A percentile compares a stretch with the other conserved stretches of the same genome.
These are phyloP conservation scores for Pangasius larnaudii DNA, from an alignment of 2,797 vertebrate genomes.

Conservation along the genomic window DNA sequence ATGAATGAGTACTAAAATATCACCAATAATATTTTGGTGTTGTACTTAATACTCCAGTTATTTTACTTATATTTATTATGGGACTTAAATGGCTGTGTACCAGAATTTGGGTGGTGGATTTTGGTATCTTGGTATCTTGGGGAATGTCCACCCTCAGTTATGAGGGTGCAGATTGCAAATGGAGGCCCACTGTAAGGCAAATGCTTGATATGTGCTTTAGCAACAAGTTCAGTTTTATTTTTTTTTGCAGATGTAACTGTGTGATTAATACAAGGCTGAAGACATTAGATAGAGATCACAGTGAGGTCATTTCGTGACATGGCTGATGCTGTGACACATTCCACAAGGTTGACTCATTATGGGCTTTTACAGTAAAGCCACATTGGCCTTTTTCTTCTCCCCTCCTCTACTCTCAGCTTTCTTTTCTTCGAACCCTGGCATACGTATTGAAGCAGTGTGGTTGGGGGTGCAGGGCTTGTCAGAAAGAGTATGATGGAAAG, in stretches of 20 bases:
- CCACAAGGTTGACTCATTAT: neutral
- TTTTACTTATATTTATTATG: neutral
- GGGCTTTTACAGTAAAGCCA: neutral
- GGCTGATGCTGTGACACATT: conserved; percentile 27
- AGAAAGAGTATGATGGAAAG: neutral
- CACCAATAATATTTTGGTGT: neutral
- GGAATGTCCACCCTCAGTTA: neutral
- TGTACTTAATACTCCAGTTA: neutral
- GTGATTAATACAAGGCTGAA: conserved; percentile 22
- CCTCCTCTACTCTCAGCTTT: neutral
- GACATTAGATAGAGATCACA: conserved; percentile 34
- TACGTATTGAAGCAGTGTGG: neutral
- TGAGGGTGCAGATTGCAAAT: neutral
- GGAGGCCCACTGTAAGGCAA: neutral
- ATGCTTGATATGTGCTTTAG: neutral
- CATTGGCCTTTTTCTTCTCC: conserved; percentile 5
- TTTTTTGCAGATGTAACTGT: neutral
- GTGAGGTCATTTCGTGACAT: conserved; percentile 38
- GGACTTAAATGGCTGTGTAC: neutral
- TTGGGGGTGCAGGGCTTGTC: neutral
- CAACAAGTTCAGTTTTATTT: neutral
- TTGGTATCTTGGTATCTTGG: neutral
- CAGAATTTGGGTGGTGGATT: neutral
- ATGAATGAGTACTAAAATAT: neutral
- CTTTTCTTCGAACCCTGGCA: neutral